phyloP scores from a whole-genome alignment of 2,113 vertebrate genomes.

The Gorsachius goisagi region DNA sequence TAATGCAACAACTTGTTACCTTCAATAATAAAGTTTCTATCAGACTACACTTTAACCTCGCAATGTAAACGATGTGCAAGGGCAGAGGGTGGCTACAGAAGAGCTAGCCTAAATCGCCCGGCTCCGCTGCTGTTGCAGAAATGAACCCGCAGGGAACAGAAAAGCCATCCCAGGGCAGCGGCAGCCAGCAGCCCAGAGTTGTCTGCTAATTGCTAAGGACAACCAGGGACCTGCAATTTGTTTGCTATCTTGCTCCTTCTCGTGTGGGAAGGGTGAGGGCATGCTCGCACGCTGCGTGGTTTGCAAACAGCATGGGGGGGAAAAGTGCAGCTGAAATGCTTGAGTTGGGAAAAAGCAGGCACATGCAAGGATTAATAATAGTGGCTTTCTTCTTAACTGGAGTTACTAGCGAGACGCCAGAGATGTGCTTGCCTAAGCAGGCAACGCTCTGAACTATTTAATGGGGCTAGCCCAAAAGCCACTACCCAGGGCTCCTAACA shows the following conservation, averaged over 20 bases:
- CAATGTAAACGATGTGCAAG: neutral
- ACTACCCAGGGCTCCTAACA: fast-evolving
- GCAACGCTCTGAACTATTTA: fast-evolving
- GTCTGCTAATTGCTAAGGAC: neutral
- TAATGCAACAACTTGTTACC: neutral
- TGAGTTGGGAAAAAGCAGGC: neutral
- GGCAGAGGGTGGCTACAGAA: neutral
- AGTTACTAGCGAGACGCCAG: neutral
- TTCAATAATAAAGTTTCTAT: neutral
- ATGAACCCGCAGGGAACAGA: neutral
- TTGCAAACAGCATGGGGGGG: neutral
- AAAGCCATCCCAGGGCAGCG: neutral
- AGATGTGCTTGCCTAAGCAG: neutral
- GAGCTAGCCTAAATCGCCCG: fast-evolving
- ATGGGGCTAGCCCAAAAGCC: neutral
- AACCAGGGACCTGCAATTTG: neutral
- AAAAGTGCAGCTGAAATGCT: neutral
- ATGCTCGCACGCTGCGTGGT: fast-evolving
- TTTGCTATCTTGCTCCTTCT: neutral
- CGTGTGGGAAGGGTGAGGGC: neutral
- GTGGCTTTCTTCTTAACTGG: neutral
- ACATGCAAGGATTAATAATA: neutral
- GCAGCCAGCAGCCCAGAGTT: neutral
- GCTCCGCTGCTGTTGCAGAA: neutral
- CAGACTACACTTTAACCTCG: neutral